Evolutionary conservation across 2,888 invertebrate genomes (phyloP).

Genomic region (Corbicula japonica): DNA sequence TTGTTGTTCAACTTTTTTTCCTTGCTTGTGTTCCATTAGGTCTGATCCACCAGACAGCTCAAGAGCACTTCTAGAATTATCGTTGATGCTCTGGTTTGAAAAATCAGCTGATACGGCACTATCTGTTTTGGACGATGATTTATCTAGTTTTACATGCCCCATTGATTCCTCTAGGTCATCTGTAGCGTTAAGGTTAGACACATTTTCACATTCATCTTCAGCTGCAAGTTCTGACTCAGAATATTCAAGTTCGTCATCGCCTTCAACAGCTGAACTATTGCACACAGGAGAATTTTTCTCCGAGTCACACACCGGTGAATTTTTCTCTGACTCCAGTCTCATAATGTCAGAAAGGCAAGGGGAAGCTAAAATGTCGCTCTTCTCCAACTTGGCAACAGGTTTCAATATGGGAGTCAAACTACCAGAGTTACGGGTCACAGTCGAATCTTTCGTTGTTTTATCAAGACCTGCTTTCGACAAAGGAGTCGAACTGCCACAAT

Average conservation of each 20-base stretch:
- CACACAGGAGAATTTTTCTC: conserved; percentile 26
- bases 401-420: conserved; percentile 15
- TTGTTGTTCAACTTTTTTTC: not conserved
- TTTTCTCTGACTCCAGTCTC: conserved; percentile 30
- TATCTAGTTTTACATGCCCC: conserved; percentile 31
- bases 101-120: not conserved
- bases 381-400: conserved; percentile 18
- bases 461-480: conserved; percentile 15
- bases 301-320: conserved; percentile 29
- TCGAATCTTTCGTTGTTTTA: too few species aligned
- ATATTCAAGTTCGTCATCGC: conserved; percentile 49
- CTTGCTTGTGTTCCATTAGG: too few species aligned
- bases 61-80: not conserved
- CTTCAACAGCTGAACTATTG: conserved; percentile 44
- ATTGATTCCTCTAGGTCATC: conserved; percentile 60
- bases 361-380: conserved; percentile 47
- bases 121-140: too few species aligned
- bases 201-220: conserved; percentile 3
- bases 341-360: conserved; percentile 60
- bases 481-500: conserved; percentile 17
- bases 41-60: not conserved
- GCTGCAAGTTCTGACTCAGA: conserved; percentile 11
- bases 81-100: not conserved
- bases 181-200: conserved; percentile 54
- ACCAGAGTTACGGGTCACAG: too few species aligned